Evolutionary conservation across 2,113 vertebrate genomes (phyloP).

Genomic region (Tachycineta bicolor): DNA sequence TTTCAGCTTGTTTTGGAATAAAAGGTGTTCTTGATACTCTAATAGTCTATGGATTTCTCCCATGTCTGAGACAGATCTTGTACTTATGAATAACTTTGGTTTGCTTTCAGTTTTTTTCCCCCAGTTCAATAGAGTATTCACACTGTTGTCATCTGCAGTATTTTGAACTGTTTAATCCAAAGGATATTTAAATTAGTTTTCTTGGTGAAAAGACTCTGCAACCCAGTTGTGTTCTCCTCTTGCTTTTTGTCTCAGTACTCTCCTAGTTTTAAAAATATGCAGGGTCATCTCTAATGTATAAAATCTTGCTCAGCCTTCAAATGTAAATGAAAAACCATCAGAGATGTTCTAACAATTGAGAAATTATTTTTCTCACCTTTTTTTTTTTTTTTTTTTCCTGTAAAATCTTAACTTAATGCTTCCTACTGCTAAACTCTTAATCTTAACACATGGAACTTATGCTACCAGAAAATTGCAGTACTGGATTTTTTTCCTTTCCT

Average conservation of each 20-base stretch:
- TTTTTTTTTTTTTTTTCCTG: neutral
- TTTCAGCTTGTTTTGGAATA: neutral
- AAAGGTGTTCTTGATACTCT: neutral
- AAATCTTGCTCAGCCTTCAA: neutral
- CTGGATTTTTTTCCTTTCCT: neutral
- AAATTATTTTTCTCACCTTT: neutral
- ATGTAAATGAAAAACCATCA: neutral
- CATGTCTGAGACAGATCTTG: neutral
- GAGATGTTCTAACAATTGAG: neutral
- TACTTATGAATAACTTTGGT: neutral
- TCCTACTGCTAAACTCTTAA: neutral
- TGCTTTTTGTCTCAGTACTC: neutral
- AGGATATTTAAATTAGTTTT: neutral
- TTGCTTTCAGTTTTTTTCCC: neutral
- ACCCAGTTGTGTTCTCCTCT: neutral
- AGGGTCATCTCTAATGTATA: neutral
- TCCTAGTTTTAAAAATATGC: neutral
- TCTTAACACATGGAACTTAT: neutral
- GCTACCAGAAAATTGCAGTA: neutral
- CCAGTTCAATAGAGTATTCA: neutral
- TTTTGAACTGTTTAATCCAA: neutral
- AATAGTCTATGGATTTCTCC: neutral
- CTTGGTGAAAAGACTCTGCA: neutral
- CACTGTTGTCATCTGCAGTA: neutral
- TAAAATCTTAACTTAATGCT: neutral